Base-by-base conservation (phyloP, 2,797 vertebrate genomes). In the Jordanella pulchra region DNA sequence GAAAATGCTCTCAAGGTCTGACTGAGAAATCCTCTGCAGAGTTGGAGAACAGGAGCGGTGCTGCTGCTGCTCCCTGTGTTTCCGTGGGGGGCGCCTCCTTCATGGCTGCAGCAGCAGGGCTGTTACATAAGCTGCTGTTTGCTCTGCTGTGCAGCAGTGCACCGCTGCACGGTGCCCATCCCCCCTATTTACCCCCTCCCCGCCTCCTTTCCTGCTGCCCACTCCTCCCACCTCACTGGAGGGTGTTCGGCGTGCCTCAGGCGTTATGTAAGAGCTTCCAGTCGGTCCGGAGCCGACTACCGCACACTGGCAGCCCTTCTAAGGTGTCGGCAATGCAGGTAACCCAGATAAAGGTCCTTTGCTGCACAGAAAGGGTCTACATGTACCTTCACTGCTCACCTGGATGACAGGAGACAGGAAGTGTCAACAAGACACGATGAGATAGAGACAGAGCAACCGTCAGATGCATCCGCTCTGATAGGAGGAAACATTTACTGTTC, bases 301-400 rank as follows among this genome's bases (percentile, higher is more conserved):
- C 73, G 63, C 44, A 65, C 72, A 75, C 23, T 51, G 67, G 68
- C 50, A 30, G 68, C 64, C 75, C 65, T 78, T 65, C 74, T 74
- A 85, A 85, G 78, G 77, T 86, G 85, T 85, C 88, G 88, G 87
- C 71, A 77, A 64, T 69, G 77, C 83, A 78, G 58, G 73, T 81
- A 30, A 58, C 71, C 71, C 47, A 35, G 17, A 4, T 71, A 39
- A 74, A 79, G 66, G 76, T 72, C 71, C 63, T 81, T 28, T 47
- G 53, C 64, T 73, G 45, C 73, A 77, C 71, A 51, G 23, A 13
- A 39, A 35, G 53, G 48, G 15, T 7, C 28, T 18, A 10, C 10
- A 71, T 78, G 23, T 35, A 55, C 32, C 58, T 4, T 45, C 51
- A 6, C 23, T 27, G 28, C 48, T 7, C 23, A 1, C 27, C 50